phyloP scores from a whole-genome alignment of 2,888 invertebrate species.

The Gymnosoma rotundatum region DNA sequence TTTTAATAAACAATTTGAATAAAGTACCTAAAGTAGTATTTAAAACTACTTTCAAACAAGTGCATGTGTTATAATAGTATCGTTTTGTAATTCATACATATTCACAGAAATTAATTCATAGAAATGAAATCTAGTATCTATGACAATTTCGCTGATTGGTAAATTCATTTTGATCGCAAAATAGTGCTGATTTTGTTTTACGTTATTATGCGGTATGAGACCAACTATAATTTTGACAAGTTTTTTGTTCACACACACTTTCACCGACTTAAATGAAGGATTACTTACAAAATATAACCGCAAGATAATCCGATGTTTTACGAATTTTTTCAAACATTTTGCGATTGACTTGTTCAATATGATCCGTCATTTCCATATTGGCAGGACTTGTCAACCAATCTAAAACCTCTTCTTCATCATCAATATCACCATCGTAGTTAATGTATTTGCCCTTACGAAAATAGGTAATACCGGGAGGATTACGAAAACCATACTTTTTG shows the following conservation, averaged over 20 bases:
- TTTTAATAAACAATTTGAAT: neutral
- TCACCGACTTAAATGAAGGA: too few species aligned
- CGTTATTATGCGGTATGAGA: too few species aligned
- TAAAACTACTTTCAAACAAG: too few species aligned
- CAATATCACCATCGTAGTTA: constrained; percentile 96
- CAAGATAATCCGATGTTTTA: constrained; percentile 93
- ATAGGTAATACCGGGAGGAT: constrained; percentile 95
- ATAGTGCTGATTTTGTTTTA: too few species aligned
- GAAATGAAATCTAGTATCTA: too few species aligned
- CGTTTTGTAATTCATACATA: too few species aligned
- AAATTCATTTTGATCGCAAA: too few species aligned
- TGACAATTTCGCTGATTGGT: too few species aligned
- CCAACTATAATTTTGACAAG: too few species aligned
- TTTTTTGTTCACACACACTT: too few species aligned
- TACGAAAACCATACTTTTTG: constrained; percentile 94
- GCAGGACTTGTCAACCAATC: constrained; percentile 97
- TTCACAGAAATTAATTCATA: too few species aligned
- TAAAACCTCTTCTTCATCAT: constrained; percentile 92
- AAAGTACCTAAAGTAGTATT: neutral
- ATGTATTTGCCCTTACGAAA: constrained; percentile 94
- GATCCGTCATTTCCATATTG: constrained; percentile 96
- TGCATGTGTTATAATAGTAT: too few species aligned
- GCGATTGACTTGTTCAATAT: constrained; percentile 94
- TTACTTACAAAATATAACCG: constrained; percentile 95
- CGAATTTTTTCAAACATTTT: constrained; percentile 97